phyloP scores from a whole-genome alignment of 2,888 invertebrate species.

The Xanthorhoe designata region DNA sequence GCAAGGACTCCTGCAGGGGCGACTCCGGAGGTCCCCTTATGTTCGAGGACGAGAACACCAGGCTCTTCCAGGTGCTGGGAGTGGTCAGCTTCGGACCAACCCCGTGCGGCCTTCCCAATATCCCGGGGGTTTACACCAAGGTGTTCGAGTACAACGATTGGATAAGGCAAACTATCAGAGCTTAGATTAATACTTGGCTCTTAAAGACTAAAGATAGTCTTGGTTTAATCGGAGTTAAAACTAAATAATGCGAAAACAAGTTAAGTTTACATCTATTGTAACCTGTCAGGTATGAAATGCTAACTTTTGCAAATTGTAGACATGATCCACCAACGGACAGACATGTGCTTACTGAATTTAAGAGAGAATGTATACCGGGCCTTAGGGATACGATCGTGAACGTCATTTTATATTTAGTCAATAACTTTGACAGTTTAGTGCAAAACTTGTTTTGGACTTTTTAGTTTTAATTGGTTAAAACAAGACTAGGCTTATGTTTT shows the following conservation, averaged over 20 bases:
- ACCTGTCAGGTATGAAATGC: too few relatives aligned
- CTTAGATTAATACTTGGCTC: constrained; percentile 26
- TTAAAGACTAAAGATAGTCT: too few relatives aligned
- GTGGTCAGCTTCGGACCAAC: constrained; percentile 87
- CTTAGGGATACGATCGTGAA: too few relatives aligned
- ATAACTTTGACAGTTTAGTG: background rate
- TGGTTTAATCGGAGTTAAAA: too few relatives aligned
- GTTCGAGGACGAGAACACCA: constrained; percentile 49
- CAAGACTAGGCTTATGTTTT: too few relatives aligned
- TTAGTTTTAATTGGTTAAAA: too few relatives aligned
- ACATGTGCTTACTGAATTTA: too few relatives aligned
- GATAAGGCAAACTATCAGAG: constrained; percentile 72
- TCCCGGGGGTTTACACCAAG: constrained; percentile 88
- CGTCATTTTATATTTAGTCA: background rate
- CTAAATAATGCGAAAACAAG: too few relatives aligned
- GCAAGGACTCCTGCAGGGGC: constrained; percentile 86
- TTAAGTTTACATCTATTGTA: too few relatives aligned
- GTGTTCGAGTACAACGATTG: constrained; percentile 84
- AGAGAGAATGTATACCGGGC: too few relatives aligned
- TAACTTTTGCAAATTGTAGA: background rate
- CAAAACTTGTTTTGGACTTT: too few relatives aligned
- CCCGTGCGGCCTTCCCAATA: constrained; percentile 83
- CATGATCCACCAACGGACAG: too few relatives aligned
- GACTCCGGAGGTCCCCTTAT: constrained; percentile 89
- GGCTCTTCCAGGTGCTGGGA: constrained; percentile 67